These are phyloP conservation scores for Synanthedon myopaeformis DNA, from an alignment of 2,888 invertebrate genomes.

Conservation along the genomic window DNA sequence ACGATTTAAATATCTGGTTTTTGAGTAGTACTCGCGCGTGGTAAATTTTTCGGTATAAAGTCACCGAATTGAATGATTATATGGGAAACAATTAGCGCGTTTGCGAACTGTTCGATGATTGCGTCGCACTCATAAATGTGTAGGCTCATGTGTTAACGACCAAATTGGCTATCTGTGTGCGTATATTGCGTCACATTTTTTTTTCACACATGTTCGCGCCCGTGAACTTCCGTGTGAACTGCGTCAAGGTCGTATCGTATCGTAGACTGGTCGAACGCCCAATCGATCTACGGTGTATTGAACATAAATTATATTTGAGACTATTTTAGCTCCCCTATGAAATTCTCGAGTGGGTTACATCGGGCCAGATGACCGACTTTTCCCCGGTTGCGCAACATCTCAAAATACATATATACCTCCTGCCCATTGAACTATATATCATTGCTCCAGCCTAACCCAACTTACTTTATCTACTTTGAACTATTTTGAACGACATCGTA, in stretches of 20 bases:
- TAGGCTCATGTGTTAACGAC: neutral
- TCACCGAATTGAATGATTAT: too few relatives aligned
- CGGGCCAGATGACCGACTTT: conserved; percentile 56
- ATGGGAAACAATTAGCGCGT: too few relatives aligned
- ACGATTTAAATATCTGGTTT: conserved; percentile 8
- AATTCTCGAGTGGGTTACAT: conserved; percentile 28
- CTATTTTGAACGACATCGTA: too few relatives aligned
- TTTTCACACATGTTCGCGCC: conserved; percentile 27
- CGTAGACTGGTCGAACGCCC: conserved; percentile 23
- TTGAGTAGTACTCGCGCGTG: conserved; percentile 3
- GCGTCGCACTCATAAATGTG: neutral
- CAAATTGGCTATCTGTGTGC: conserved; percentile 1
- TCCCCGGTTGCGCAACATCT: conserved; percentile 41
- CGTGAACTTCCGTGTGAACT: conserved; percentile 63
- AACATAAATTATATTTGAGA: conserved; percentile 39
- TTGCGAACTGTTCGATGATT: too few relatives aligned
- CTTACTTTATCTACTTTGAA: neutral
- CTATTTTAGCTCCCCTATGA: conserved; percentile 35
- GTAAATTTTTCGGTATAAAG: neutral
- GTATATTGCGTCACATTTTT: conserved; percentile 14
- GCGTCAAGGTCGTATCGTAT: conserved; percentile 51
- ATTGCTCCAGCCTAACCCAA: too few relatives aligned
- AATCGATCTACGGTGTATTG: conserved; percentile 42
- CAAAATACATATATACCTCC: conserved; percentile 47
- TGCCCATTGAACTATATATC: conserved; percentile 6